Base-by-base conservation (phyloP, 2,113 vertebrate genomes). In the Sula dactylatra region DNA sequence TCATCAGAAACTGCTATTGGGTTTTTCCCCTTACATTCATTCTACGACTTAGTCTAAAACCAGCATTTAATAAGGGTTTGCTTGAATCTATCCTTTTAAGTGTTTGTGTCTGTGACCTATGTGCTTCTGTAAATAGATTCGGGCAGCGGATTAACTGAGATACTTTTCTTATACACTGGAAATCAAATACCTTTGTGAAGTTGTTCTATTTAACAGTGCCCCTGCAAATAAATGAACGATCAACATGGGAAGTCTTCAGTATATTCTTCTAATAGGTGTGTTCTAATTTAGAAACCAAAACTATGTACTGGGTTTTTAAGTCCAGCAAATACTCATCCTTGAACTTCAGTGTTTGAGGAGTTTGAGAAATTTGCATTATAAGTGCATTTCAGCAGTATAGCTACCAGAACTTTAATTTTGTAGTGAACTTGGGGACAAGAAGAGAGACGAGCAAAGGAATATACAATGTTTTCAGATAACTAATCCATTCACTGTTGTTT, bases 181-280 rank as follows among this genome's bases (percentile, higher is more conserved):
- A 96, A 94, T 52, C 36, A 52, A 82, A 59, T 80, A 73, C 29
- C 29, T 65, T 86, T 93, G 59, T 66, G 82, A 94, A 81, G 34
- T 95, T 73, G 27, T 66, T 82, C 54, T 88, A 59, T 82, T 90
- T 94, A 80, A 89, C 61, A 85, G 40, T 38, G n/a, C 40, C 66
- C 47, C 45, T 87, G 86, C 82, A 95, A 95, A 95, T 73, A 97
- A 89, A 84, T 71, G 55, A 92, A 72, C 4, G 5, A 81, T 59
- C n/a, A 66, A 54, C 34, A n/a, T 49, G 38, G 32, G 44, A 94
- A 77, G 15, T 65, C 77, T 82, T 85, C 62, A 87, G 18, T 64
- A 24, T 73, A n/a, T 95, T 97, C 84, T 96, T 79, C 65, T 55
- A 69, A 76, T 16, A 70, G 24, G 9, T 36, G 14, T 47, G 29